These are phyloP conservation scores for Lasioglossum oenotherae DNA, from an alignment of 2,888 invertebrate species.

Conservation along the genomic window DNA sequence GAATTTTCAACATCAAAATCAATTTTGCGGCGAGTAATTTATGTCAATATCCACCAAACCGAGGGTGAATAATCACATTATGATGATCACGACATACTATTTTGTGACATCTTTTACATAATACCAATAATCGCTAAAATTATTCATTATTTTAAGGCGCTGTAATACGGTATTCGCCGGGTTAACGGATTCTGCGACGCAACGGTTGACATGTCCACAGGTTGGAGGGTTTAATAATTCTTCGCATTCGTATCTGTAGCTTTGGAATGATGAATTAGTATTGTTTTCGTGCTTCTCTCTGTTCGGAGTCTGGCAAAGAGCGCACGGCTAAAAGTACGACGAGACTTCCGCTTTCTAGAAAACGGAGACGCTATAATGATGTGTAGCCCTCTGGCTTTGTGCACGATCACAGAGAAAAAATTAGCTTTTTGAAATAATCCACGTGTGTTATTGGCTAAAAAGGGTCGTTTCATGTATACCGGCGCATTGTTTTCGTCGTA, in stretches of 20 bases:
- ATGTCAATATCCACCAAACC: background rate
- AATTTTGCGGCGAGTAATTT: background rate
- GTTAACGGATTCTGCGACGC: background rate
- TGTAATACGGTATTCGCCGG: background rate
- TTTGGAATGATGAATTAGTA: slow-evolving; percentile 14
- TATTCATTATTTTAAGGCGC: no score
- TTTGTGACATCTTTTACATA: background rate
- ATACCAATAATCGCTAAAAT: no score
- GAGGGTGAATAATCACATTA: background rate
- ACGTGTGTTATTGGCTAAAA: slow-evolving; percentile 83
- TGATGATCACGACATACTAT: background rate
- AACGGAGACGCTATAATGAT: slow-evolving; percentile 53
- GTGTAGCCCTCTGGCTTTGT: slow-evolving; percentile 80
- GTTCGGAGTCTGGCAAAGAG: slow-evolving; percentile 10
- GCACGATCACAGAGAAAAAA: slow-evolving; percentile 77
- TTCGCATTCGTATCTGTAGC: background rate
- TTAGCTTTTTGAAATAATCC: slow-evolving; percentile 83
- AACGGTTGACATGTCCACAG: background rate
- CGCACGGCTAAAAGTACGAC: slow-evolving; percentile 39
- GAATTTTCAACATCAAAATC: no score
- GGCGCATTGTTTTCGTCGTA: slow-evolving; percentile 81
- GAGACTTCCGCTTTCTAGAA: slow-evolving; percentile 65
- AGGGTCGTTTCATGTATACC: slow-evolving; percentile 83
- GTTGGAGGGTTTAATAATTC: slow-evolving; percentile 1
- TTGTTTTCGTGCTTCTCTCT: slow-evolving; percentile 3